Base-by-base conservation (phyloP, 2,888 invertebrate genomes). In the Apodemia zela region DNA sequence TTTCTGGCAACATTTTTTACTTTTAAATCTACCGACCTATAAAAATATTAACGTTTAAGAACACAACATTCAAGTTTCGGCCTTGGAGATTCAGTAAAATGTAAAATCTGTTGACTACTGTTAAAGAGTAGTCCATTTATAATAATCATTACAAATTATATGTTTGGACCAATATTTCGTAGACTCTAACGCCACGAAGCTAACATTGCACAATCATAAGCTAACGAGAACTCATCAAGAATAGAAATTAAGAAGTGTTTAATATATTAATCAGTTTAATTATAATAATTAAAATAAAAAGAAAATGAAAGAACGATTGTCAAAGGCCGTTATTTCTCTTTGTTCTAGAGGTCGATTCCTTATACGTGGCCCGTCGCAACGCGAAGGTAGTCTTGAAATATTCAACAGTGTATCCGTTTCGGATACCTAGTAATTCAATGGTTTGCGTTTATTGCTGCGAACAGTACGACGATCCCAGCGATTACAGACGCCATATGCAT, bases 311-410 rank as follows among this genome's bases (percentile, higher is more conserved):
- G 69, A 65, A 65, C 69, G 67, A 68, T 70, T 70, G 72, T 74
- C 68, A 75, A 69, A 67, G 70, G 67, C 65, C 64, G 62, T 66
- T 69, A 71, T 79, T 78, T 83, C 79, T 81, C 74, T 87, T 85
- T 86, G 87, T 87, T 87, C 81, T 87, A 87, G 86, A 81, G 73
- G 68, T 73, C 76, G 78, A 80, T 79, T 77, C 77, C 76, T 78
- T 82, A 79, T 67, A 75, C 77, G 72, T 77, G 77, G 79, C 82
- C 71, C 81, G 84, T 76, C 76, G 71, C 77, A 87, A 87, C 77
- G 85, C 87, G 66, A 78, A 80, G 76, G 71, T 78, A 69, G 74
- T 87, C 65, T 73, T 87, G 74, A 77, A 80, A 74, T 80, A 81
- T 75, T 71, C 83, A 38, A 86, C 87, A 59, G 81, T 79, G 68